Evolutionary conservation across 2,797 vertebrate species (phyloP).

Genomic region (Melanotaenia boesemani): DNA sequence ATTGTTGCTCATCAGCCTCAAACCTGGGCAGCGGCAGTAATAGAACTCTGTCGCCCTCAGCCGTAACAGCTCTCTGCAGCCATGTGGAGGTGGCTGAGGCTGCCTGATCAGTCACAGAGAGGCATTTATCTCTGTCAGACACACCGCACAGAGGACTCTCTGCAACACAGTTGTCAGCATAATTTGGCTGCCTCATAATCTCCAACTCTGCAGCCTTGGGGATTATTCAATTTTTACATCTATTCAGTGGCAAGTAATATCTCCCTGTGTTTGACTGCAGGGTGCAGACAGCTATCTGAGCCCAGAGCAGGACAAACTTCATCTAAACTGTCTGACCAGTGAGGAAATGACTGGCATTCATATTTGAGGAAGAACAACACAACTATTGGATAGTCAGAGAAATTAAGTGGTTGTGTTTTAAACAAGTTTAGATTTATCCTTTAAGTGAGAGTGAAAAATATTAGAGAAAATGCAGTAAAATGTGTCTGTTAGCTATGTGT

Average conservation of each 20-base stretch:
- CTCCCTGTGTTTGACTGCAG: slow-evolving; percentile 59
- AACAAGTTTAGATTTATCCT: too few species aligned
- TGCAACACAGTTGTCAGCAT: slow-evolving; percentile 78
- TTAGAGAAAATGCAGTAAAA: too few species aligned
- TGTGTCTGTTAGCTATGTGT: too few species aligned
- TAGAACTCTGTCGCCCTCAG: slow-evolving; percentile 59
- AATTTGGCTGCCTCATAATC: slow-evolving; percentile 76
- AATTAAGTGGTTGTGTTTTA: too few species aligned
- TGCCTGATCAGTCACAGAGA: slow-evolving; percentile 58
- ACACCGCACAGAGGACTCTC: slow-evolving; percentile 55
- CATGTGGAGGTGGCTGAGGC: slow-evolving; percentile 53
- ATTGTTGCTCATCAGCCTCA: slow-evolving; percentile 64
- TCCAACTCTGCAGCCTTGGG: slow-evolving; percentile 66
- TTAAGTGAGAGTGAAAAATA: too few species aligned
- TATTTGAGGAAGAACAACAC: slow-evolving; percentile 19
- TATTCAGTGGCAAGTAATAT: slow-evolving; percentile 68
- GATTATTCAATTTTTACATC: slow-evolving; percentile 74
- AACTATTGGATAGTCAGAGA: too few species aligned
- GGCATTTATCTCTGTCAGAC: slow-evolving; percentile 79
- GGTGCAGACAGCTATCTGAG: slow-evolving; percentile 50
- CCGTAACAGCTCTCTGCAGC: slow-evolving; percentile 53
- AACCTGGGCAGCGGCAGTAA: slow-evolving; percentile 45
- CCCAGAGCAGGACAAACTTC: slow-evolving; percentile 36
- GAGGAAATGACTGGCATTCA: slow-evolving; percentile 45
- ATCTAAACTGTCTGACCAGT: slow-evolving; percentile 56